Base-by-base conservation (phyloP, 64 coral and sea anemone genomes). In the Dendrophyllia cribrosa region DNA sequence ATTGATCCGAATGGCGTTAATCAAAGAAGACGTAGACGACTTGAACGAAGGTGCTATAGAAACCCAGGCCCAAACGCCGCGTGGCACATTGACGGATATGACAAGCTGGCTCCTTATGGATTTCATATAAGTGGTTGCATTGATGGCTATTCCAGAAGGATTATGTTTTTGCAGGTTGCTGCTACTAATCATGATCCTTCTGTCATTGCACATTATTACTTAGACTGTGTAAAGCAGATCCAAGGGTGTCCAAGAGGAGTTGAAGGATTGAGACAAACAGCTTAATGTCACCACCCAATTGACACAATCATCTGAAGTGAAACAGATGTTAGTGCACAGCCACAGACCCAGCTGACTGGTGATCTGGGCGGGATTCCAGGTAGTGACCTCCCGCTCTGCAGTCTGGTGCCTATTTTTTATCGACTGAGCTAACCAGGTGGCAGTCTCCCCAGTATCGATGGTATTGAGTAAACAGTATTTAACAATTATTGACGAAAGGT, bases 41-140 rank as follows among this genome's bases (percentile, higher is more conserved):
- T 85, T 21, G 20, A 62, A 85, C 58, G 60, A 69, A 85, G 82
- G 43, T 63, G 64, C 59, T 85, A 85, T 85, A 58, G 58, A 63
- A 66, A 69, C 11, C 82, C 82, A 66, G 82, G 82, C 4, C 82
- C 82, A 43, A 85, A 85, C 46, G 46, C 21, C 12, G 0, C 64
- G 17, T 85, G 82, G 82, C 62, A 85, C 63, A 66, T 69, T 47
- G 82, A 85, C 46, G 82, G 82, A 14, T 85, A 85, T 66, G 73
- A 75, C 73, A 75, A 75, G 73, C 49, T 75, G 24, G 49, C 73
- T 15, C 61, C 9, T 9, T 64, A 64, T 64, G 61, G 61, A 64
- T 64, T 64, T 64, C 61, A 64, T 64, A 64, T 64, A 64, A 64
- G 61, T 64, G 61, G 61, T 64, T 64, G 61, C 61, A 64, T 64